Base-by-base conservation (phyloP, 2,797 vertebrate species). In the Gymnopithys bicolor region DNA sequence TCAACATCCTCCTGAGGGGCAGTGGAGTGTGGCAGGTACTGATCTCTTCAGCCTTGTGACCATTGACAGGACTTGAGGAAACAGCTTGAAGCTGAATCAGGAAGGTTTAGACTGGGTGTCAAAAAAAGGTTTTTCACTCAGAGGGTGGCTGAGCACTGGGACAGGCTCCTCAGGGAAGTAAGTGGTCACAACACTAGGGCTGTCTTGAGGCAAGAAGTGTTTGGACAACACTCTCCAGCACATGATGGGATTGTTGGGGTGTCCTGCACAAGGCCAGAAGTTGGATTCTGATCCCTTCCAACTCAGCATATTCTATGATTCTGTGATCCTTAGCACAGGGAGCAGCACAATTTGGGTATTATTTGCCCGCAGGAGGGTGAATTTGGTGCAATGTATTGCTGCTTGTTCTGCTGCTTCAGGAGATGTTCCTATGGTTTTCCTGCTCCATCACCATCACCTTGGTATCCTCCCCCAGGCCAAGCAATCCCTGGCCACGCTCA, bases 401-500 rank as follows among this genome's bases (percentile, higher is more conserved):
- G 39, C 59, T 14, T 13, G 27, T 41, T 51, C n/a, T 45, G 37
- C 51, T 25, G 41, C 25, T 13, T 32, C 0, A 0, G 33, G 37
- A 55, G n/a, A 7, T 3, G 14, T 46, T 60, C 12, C 0, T 5
- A 0, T 0, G 5, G 4, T 23, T 80, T 49, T 11, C 4, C 33
- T 1, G 3, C 11, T 17, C 43, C 76, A 11, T 11, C 71, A 3
- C 17, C 33, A 4, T 13, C 33, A 2, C 59, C 15, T 60, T 2
- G 3, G 1, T 67, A 45, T 79, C 68, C 51, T 62, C 51, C 59
- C 37, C 19, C 95, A 99, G 99, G 99, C 99, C 24, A 99, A 99
- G 97, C 99, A 99, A 98, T 99, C 99, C 94, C 97, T 99, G 82
- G 99, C 98, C 56, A 99, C 99, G 0, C 97, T 99, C 95, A 99